Evolutionary conservation across 2,888 invertebrate species (phyloP).

Genomic region (Darwinula stevensoni): DNA sequence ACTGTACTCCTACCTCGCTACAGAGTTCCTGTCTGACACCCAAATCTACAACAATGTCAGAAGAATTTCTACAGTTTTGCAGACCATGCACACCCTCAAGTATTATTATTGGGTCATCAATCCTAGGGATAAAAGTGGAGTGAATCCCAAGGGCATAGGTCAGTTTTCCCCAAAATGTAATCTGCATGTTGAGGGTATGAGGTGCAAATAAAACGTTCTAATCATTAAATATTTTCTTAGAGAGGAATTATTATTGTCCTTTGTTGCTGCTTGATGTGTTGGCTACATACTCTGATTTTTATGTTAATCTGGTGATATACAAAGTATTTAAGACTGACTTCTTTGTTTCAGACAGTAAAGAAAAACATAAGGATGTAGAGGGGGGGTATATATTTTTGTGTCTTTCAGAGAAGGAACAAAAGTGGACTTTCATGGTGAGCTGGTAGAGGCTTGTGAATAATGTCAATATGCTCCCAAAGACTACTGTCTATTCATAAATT

Average conservation of each 20-base stretch:
- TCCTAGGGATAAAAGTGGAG: conserved; percentile 77
- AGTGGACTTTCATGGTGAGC: no score
- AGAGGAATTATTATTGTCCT: background rate
- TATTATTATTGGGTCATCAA: conserved; percentile 98
- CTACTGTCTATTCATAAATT: no score
- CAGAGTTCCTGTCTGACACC: conserved; percentile 91
- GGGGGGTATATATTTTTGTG: no score
- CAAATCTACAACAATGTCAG: conserved; percentile 91
- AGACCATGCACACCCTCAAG: conserved; percentile 93
- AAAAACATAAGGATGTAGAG: no score
- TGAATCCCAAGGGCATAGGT: conserved; percentile 82
- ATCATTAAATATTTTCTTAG: background rate
- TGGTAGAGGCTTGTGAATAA: no score
- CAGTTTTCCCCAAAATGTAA: background rate
- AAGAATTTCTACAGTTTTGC: conserved; percentile 82
- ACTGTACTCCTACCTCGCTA: conserved; percentile 87
- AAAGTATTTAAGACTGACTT: no score
- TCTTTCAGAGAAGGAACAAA: no score
- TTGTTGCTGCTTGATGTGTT: background rate
- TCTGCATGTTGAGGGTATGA: conserved; percentile 3
- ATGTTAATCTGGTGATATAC: no score
- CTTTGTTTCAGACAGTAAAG: no score
- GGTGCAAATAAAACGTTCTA: background rate
- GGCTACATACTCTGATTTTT: no score
- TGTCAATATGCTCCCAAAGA: no score